Percentiles rank a stretch among this genome's conserved stretches.
These are phyloP conservation scores for Spongilla lacustris DNA, from an alignment of 37 sponge, comb jelly and placozoan genomes.

Conservation along the genomic window DNA sequence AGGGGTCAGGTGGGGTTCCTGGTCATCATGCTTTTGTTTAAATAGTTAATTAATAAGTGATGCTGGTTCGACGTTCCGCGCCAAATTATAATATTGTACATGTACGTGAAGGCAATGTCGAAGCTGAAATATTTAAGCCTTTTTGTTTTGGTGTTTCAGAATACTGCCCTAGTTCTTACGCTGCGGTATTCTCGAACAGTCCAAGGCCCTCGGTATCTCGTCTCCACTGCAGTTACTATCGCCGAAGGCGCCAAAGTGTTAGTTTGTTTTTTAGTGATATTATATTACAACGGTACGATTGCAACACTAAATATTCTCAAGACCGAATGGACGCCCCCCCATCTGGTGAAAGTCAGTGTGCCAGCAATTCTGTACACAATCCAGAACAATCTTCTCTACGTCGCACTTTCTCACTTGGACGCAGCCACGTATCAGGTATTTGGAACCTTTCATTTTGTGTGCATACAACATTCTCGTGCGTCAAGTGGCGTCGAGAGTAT, in stretches of 20 bases:
- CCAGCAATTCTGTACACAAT: constrained; percentile 94
- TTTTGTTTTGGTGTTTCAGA: constrained; percentile 81
- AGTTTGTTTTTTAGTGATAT: constrained; percentile 60
- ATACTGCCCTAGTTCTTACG: constrained; percentile 76
- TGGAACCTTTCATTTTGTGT: neutral
- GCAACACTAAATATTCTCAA: constrained; percentile 4
- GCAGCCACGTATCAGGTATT: constrained; percentile 96
- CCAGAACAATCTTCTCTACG: constrained; percentile 95
- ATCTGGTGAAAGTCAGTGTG: constrained; percentile 79
- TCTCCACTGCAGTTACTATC: constrained; percentile 84
- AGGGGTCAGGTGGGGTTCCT: too few relatives aligned
- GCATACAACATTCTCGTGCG: neutral
- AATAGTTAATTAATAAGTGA: too few relatives aligned
- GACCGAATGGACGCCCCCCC: constrained; percentile 47
- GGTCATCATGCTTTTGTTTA: too few relatives aligned
- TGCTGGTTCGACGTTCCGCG: neutral
- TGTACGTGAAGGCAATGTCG: neutral
- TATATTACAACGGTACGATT: constrained; percentile 16
- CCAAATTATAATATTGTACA: neutral
- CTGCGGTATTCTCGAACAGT: constrained; percentile 82
- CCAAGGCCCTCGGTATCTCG: constrained; percentile 58
- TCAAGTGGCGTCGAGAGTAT: neutral
- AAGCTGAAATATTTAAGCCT: constrained; percentile 88
- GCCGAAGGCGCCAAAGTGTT: constrained; percentile 84
- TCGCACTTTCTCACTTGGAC: constrained; percentile 87